Evolutionary conservation across 2,113 vertebrate genomes (phyloP).

Genomic region (Onychorhynchus coronatus): DNA sequence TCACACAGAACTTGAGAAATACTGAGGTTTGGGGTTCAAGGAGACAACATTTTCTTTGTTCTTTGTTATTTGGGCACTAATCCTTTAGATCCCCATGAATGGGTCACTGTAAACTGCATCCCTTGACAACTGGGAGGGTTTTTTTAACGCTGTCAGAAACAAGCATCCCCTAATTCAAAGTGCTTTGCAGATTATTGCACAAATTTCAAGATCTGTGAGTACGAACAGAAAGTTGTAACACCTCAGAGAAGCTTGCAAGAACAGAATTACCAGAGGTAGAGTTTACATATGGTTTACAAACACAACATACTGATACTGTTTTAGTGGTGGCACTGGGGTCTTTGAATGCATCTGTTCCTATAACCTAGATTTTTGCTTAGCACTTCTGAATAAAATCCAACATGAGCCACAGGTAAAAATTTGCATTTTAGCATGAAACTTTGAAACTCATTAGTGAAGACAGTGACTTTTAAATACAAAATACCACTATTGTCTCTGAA

Average conservation of each 20-base stretch:
- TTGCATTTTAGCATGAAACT: neutral
- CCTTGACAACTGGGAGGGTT: rapidly evolving
- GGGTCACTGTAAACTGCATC: neutral
- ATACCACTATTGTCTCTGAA: neutral
- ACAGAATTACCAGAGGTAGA: neutral
- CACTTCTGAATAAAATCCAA: neutral
- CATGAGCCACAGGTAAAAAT: neutral
- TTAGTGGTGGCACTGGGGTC: neutral
- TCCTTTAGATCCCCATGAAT: neutral
- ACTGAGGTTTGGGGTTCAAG: neutral
- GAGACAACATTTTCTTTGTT: neutral
- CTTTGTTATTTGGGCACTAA: neutral
- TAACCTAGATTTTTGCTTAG: neutral
- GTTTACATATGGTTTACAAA: neutral
- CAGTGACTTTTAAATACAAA: neutral
- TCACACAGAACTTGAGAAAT: neutral
- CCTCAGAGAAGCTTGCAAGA: neutral
- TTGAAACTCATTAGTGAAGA: neutral
- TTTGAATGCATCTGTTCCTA: neutral
- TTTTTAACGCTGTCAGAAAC: neutral
- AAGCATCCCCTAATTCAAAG: neutral
- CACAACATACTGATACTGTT: neutral
- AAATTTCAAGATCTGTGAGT: neutral
- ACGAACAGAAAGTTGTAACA: neutral
- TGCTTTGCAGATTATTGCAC: neutral